Conservation (phyloP, 2,113 vertebrate species). For the Periophthalmus modestus region DNA sequence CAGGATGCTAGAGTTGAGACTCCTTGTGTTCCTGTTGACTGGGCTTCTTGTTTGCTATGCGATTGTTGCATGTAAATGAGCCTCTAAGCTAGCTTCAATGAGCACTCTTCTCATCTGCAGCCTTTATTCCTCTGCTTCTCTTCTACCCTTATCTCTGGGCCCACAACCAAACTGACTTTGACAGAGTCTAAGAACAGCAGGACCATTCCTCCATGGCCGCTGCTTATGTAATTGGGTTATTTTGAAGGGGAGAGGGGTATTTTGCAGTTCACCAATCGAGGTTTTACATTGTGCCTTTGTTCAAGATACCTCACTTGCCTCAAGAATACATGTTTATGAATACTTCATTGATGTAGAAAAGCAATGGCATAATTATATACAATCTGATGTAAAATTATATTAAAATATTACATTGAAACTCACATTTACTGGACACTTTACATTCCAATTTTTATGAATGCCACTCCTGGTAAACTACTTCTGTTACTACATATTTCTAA, state of each 20-base stretch:
- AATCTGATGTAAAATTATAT: too few species aligned
- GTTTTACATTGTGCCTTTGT: not conserved
- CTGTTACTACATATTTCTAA: too few species aligned
- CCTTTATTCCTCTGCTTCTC: not conserved
- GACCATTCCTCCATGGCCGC: too few species aligned
- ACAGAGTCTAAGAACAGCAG: not conserved
- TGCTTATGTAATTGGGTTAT: not conserved
- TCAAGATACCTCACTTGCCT: too few species aligned
- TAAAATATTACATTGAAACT: too few species aligned
- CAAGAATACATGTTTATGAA: too few species aligned
- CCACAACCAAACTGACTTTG: not conserved
- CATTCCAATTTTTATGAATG: too few species aligned
- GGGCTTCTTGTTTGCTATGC: not conserved
- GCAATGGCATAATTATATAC: too few species aligned
- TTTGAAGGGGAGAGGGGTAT: not conserved
- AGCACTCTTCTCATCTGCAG: not conserved
- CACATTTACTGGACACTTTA: too few species aligned
- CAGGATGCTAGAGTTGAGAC: not conserved
- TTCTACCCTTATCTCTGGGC: not conserved
- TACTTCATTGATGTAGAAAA: too few species aligned
- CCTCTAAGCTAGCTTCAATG: not conserved
- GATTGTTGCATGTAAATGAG: not conserved
- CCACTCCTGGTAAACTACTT: too few species aligned
- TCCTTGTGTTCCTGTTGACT: not conserved
- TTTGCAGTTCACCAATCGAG: not conserved